phyloP scores from a whole-genome alignment of 2,888 invertebrate species.

The Meganola albula region DNA sequence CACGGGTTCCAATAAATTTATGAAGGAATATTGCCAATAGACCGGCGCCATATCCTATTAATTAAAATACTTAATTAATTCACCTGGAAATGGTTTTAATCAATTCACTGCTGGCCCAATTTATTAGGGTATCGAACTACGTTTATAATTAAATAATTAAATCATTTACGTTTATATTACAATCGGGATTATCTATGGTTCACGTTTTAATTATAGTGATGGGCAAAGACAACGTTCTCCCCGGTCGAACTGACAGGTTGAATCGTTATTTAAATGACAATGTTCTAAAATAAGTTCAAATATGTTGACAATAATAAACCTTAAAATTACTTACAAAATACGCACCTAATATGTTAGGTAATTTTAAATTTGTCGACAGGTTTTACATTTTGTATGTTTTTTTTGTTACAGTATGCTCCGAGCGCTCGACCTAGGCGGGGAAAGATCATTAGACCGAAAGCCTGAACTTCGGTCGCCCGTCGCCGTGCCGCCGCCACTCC shows the following conservation, averaged over 20 bases:
- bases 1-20: slow-evolving; percentile 74
- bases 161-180: slow-evolving; percentile 30
- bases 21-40: slow-evolving; percentile 78
- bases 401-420: slow-evolving; percentile 82
- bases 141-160: slow-evolving; percentile 31
- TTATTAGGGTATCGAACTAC: slow-evolving; percentile 66
- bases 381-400: no score
- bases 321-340: no score
- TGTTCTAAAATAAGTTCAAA: no score
- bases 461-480: slow-evolving; percentile 71
- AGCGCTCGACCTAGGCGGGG: slow-evolving; percentile 81
- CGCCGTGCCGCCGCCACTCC: slow-evolving; percentile 42
- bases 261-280: no score
- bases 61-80: slow-evolving; percentile 78
- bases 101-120: slow-evolving; percentile 68
- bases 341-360: no score
- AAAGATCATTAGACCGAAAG: slow-evolving; percentile 50
- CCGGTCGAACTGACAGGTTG: no score
- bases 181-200: slow-evolving; percentile 26
- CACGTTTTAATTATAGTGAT: slow-evolving; percentile 26
- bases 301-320: no score
- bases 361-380: no score
- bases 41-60: slow-evolving; percentile 74
- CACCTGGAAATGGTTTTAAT: slow-evolving; percentile 76
- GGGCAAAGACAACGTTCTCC: no score